Evolutionary conservation across 2,888 invertebrate genomes (phyloP), one percentile per base, ranked within the genome.

Genomic region (Plebejus melissa): DNA sequence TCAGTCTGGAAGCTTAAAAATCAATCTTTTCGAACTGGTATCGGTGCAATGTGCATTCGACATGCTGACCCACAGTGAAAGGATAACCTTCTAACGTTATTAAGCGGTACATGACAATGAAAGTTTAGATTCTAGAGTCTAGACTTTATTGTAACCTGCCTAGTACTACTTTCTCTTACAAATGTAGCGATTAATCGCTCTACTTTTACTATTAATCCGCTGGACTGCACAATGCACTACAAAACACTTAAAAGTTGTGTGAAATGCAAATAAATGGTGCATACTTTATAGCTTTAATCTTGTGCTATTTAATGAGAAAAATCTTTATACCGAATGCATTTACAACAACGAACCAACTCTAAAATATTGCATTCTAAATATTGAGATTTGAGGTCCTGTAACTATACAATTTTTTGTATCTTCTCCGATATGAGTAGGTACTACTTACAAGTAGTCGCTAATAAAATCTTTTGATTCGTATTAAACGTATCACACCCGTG

Each of bases 71-170:
- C 69, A 69, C 75, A 72, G 75, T 70, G 75, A 75, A 75, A 75
- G 70, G 72, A 72, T 72, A 72, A 72, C 54, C 50, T 41, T 50
- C 28, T 54, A 46, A 22, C 41, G 71, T 28, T 46, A 72, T 54
- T 54, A 72, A 72, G 50, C 72, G 46, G 72, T 72, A 72, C 72
- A 72, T 72, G 50, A 71, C 71, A 46, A 71, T 50, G 71, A 71
- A 72, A 54, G 54, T 54, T 54, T 72, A 71, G 46, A 11, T 9
- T 60, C 28, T 60, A 71, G 46, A 11, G 9, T 60, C 28, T 60
- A 65, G 65, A 32, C 72, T 54, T 54, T 72, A 72, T 72, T 72
- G 72, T 72, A 32, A 65, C 32, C 28, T 60, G 9, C 60, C 65
- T 72, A 54, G 72, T 32, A 50, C 54, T 50, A 54, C 72, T 72